Conservation (phyloP, 1,140 invertebrate species). For the Ooceraea biroi region DNA sequence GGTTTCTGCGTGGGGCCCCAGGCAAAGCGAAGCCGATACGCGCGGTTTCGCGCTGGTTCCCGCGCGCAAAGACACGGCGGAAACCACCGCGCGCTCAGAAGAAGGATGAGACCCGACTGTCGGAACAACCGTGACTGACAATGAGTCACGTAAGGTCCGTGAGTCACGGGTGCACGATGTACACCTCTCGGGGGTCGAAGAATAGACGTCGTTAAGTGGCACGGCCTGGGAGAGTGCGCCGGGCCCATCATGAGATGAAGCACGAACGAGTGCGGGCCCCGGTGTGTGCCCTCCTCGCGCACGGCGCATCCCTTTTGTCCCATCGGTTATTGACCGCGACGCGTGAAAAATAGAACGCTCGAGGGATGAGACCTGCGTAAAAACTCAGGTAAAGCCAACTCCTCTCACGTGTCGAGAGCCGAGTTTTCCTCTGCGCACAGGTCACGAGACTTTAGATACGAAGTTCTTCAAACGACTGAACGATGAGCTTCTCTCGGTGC, state of each 20-base stretch:
- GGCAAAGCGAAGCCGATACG: background rate
- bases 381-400: constrained; percentile 3
- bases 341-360: constrained; percentile 29
- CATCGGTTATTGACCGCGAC: constrained; percentile 8
- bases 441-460: no score
- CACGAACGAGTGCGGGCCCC: background rate
- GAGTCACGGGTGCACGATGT: constrained; percentile 67
- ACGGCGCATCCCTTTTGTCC: background rate
- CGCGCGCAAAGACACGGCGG: constrained; percentile 21
- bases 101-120: background rate
- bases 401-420: background rate
- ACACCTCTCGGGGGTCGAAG: constrained; percentile 58
- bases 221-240: constrained; percentile 30
- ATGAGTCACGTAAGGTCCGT: constrained; percentile 70
- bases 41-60: constrained; percentile 14
- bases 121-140: constrained; percentile 61
- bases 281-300: background rate
- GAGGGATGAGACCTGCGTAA: background rate
- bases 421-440: background rate
- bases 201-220: constrained; percentile 73
- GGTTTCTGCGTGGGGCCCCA: background rate
- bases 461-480: no score
- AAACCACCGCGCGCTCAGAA: background rate
- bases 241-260: no score
- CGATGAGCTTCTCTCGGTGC: no score